These are phyloP conservation scores for Cecropterus lyciades DNA, from an alignment of 1,140 invertebrate species.

Conservation along the genomic window DNA sequence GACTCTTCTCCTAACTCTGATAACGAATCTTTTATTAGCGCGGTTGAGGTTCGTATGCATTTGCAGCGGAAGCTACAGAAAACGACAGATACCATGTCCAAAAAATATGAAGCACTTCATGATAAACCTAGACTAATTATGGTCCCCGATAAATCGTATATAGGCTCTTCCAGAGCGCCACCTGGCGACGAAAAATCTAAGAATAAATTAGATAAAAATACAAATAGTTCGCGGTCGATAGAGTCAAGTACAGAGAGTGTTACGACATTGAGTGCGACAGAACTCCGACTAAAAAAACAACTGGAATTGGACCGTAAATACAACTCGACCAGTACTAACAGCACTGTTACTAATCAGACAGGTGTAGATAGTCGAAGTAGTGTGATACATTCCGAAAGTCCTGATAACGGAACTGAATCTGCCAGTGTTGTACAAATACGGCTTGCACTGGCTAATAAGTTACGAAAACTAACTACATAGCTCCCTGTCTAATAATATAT, in stretches of 20 bases:
- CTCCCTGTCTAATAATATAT: too few relatives aligned
- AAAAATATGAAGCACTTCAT: not conserved
- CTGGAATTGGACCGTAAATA: not conserved
- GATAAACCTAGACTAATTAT: slow-evolving; percentile 13
- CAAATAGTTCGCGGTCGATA: not conserved
- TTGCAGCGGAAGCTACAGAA: not conserved
- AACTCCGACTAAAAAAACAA: slow-evolving; percentile 15
- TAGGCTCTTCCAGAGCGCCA: not conserved
- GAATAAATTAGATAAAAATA: not conserved
- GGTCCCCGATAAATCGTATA: slow-evolving; percentile 7
- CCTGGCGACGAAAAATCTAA: not conserved
- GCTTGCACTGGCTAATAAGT: not conserved
- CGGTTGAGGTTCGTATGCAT: not conserved
- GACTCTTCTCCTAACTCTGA: not conserved
- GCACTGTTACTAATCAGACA: not conserved
- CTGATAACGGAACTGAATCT: not conserved
- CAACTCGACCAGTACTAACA: not conserved
- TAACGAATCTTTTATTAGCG: not conserved
- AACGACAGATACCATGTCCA: not conserved
- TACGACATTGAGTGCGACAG: not conserved
- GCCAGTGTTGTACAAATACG: slow-evolving; percentile 2
- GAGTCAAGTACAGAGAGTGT: not conserved
- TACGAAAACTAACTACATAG: not conserved
- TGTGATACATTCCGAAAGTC: not conserved
- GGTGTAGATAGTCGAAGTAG: not conserved